Evolutionary conservation across 2,113 vertebrate species (phyloP), one percentile per base, ranked within the genome.

Genomic region (Barbus barbus): DNA sequence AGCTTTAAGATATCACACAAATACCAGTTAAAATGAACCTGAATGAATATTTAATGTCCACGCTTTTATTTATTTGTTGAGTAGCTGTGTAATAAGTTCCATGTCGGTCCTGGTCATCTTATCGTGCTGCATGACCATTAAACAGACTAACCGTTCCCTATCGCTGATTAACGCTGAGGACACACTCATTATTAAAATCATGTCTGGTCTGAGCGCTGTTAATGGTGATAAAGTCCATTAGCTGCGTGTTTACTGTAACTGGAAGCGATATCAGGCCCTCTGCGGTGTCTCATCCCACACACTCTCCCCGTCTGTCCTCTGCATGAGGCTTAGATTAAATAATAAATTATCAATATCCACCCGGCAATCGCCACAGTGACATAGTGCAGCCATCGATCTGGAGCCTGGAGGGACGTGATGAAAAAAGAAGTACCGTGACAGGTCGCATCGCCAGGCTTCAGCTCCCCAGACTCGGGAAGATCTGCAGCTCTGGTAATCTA

Each of bases 261-360:
- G 33, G 33, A 77, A 60, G 73, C 53, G 12, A 83, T 74, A 53
- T 48, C 13, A 72, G 81, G 48, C 46, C 85, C 61, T 86, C 84
- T 73, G 87, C 87, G 89, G 87, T 91, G 86, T 92, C 90, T 91
- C 89, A 85, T 86, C 67, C 86, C 85, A 58, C 78, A 86, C 83
- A 78, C 78, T 86, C 31, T 78, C 58, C 46, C 63, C 22, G 74
- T 72, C 46, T 83, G 67, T 74, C 80, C 48, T 58, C 76, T 58
- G 24, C 48, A 44, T 33, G 83, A 71, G 83, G 87, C 84, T 82
- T 81, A 86, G 90, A 90, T 91, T 91, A 90, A 93, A 92, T 92
- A 93, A 91, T 90, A 91, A 89, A 90, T 93, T 90, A 92, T 92
- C 92, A 90, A 93, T 91, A 93, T 92, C 91, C 91, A 91, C 90